Evolutionary conservation across 2,797 vertebrate genomes (phyloP).

Genomic region (Coregonus sp.): DNA sequence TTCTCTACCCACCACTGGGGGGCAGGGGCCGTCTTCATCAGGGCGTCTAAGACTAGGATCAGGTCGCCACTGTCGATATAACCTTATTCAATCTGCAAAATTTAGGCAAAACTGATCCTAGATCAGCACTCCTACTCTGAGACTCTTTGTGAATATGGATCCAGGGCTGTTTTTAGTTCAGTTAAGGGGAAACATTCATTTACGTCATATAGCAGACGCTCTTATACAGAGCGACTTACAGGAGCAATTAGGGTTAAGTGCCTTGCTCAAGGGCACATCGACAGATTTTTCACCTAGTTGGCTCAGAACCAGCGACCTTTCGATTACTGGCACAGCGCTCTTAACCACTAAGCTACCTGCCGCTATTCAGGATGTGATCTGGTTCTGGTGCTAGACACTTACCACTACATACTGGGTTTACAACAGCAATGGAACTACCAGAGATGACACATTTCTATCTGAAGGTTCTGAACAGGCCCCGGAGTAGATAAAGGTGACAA

Average conservation of each 20-base stretch:
- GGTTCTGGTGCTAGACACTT: background rate
- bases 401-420: background rate
- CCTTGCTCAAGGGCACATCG: too few species aligned
- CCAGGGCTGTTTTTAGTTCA: background rate
- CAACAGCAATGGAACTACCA: background rate
- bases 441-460: background rate
- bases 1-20: conserved; percentile 57
- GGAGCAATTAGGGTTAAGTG: too few species aligned
- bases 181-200: background rate
- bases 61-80: background rate
- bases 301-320: too few species aligned
- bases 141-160: background rate
- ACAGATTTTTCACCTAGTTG: too few species aligned
- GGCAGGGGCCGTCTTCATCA: conserved; percentile 44
- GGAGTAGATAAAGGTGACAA: background rate
- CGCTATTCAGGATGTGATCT: background rate
- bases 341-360: too few species aligned
- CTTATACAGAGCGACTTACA: too few species aligned
- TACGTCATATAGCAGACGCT: too few species aligned
- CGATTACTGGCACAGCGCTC: too few species aligned
- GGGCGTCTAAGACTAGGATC: background rate
- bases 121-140: background rate
- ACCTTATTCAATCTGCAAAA: background rate
- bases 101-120: background rate
- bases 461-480: background rate